Conservation (phyloP, 2,888 invertebrate species). For the Tetragnatha montana region DNA sequence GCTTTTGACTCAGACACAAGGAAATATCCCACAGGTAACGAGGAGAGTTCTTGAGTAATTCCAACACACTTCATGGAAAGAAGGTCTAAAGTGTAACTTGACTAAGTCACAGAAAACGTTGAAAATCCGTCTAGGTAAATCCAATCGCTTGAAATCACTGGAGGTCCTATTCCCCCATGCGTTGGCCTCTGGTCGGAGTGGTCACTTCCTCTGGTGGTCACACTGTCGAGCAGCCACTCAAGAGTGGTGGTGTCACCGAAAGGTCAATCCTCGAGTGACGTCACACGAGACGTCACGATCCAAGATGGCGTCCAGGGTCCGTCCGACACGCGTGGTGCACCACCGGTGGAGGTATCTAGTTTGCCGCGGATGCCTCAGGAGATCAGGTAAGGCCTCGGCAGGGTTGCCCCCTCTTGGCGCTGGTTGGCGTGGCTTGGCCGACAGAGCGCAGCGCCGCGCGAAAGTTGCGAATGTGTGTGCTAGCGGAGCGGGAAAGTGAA, state of each 20-base stretch:
- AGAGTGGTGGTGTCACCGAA: conserved; percentile 55
- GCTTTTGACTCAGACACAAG: too few species aligned
- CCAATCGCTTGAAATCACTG: too few species aligned
- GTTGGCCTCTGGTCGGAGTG: too few species aligned
- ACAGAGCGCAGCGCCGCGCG: conserved; percentile 50
- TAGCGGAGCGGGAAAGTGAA: neutral
- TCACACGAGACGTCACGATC: conserved; percentile 67
- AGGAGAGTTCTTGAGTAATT: too few species aligned
- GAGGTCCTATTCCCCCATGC: too few species aligned
- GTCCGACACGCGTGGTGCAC: conserved; percentile 58
- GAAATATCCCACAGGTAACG: too few species aligned
- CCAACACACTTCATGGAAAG: too few species aligned
- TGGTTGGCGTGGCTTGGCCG: conserved; percentile 20
- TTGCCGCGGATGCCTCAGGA: conserved; percentile 55
- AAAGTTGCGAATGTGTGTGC: conserved; percentile 5
- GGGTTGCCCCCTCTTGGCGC: conserved; percentile 60
- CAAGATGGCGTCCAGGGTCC: conserved; percentile 56
- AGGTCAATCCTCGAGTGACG: conserved; percentile 68
- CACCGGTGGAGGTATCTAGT: conserved; percentile 53
- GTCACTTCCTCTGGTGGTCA: too few species aligned
- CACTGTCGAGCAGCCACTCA: conserved; percentile 26
- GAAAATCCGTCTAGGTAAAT: too few species aligned
- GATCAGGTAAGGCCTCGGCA: conserved; percentile 44
- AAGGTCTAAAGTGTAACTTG: too few species aligned
- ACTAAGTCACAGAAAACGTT: too few species aligned